These are phyloP conservation scores for Corythaeola cristata DNA, from an alignment of 2,113 vertebrate species.

Conservation along the genomic window DNA sequence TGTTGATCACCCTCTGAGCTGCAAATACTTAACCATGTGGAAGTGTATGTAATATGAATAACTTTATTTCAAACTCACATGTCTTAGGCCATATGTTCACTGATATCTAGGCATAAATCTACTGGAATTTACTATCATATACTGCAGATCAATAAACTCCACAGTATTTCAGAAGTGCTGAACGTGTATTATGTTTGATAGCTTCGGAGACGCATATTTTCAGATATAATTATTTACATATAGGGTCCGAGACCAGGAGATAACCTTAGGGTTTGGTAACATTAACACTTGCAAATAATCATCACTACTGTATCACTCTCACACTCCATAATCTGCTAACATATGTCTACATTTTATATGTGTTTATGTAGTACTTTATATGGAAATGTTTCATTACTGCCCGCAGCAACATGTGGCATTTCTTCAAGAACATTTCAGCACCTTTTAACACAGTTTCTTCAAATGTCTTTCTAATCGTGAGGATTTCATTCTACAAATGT, in stretches of 20 bases:
- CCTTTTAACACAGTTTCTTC: slow-evolving; percentile 58
- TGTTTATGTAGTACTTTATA: slow-evolving; percentile 65
- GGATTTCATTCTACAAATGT: slow-evolving; percentile 60
- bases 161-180: background rate
- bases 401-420: slow-evolving; percentile 69
- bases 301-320: slow-evolving; percentile 52
- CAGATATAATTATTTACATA: slow-evolving; percentile 22
- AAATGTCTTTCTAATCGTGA: slow-evolving; percentile 58
- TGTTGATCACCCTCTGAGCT: background rate
- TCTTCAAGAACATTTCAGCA: slow-evolving; percentile 64
- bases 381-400: slow-evolving; percentile 64
- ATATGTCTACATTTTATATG: slow-evolving; percentile 51
- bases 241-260: slow-evolving; percentile 34
- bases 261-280: slow-evolving; percentile 38
- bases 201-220: background rate
- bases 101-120: slow-evolving; percentile 3
- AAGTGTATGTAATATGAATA: background rate
- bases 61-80: background rate
- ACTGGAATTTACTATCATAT: background rate
- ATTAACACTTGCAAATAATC: slow-evolving; percentile 64
- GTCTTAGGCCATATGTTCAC: slow-evolving; percentile 42
- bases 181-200: background rate
- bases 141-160: slow-evolving; percentile 16
- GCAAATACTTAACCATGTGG: slow-evolving; percentile 4
- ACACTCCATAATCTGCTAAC: slow-evolving; percentile 60